Base-by-base conservation (phyloP, 2,113 vertebrate genomes). In the Condylura cristata region DNA sequence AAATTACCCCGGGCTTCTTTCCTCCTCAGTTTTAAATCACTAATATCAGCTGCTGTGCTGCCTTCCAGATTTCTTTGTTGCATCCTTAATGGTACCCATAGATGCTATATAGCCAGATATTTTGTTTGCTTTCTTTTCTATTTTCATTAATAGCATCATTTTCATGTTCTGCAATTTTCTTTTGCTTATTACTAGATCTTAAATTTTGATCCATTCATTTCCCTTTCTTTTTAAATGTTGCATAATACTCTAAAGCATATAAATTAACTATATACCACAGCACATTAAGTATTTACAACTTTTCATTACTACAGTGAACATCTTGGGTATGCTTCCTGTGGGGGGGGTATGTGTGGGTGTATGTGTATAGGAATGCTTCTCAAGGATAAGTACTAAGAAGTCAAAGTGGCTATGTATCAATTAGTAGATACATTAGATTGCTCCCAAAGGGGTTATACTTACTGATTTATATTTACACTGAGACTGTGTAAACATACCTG, bases 121-220 rank as follows among this genome's bases (percentile, higher is more conserved):
- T 89, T 87, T 76, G 18, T 89, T 95, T 79, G 17, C 51, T 85
- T 74, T 83, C 41, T 90, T 72, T 79, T 70, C 37, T 63, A 12
- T 48, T 88, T 86, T 71, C 26, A 93, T 91, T 83, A 83, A 56
- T 51, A 56, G 48, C 53, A 13, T 28, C 37, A 46, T 74, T 79
- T 78, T 78, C 10, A 76, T 56, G 18, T 1, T 65, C 37, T 68
- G 8, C 5, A 48, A 46, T 63, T 70, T 80, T 81, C 56, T 70
- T 60, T 82, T 37, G 20, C 17, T 74, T 30, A 51, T 41, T 37
- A 60, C 58, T 80, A 5, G 12, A 34, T 60, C 30, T 61, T 82
- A 41, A 92, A 86, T 53, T 32, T 46, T 7, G n/a, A 84, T 7
- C 37, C 34, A 75, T 58, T 71, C 32, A 48, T 41, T 66, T 48